Evolutionary conservation across 2,888 invertebrate species (phyloP).

Genomic region (Penaeus monodon): DNA sequence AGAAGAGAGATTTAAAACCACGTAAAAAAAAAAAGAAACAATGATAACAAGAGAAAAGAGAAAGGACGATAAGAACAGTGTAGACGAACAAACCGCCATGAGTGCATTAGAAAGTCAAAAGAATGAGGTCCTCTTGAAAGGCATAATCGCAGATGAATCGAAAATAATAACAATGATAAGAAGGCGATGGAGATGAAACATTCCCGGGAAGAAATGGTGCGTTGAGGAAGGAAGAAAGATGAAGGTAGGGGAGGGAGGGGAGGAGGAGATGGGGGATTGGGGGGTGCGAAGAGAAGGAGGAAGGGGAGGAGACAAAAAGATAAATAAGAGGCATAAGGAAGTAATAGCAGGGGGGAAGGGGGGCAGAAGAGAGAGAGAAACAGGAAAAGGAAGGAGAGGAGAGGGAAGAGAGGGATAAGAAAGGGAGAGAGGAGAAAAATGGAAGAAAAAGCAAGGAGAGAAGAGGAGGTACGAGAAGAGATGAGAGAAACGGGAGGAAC

Average conservation of each 20-base stretch:
- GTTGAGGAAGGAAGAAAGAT: background rate
- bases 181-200: background rate
- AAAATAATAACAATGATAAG: background rate
- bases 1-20: no score
- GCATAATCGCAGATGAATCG: no score
- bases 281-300: background rate
- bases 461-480: background rate
- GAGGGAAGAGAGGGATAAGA: background rate
- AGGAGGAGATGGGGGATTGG: background rate
- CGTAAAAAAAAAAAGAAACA: no score
- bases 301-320: background rate
- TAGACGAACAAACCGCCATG: no score
- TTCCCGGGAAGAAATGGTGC: background rate
- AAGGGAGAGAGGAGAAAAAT: background rate
- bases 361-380: background rate
- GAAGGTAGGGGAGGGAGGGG: background rate
- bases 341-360: background rate
- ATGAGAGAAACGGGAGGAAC: background rate
- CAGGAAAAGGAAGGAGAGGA: background rate
- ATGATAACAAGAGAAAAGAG: no score
- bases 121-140: no score
- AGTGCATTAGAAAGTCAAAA: no score
- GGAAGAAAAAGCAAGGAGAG: background rate
- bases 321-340: background rate
- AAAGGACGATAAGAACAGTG: no score